Percentiles rank a stretch among this genome's conserved stretches.
These are phyloP conservation scores for Dromius quadrimaculatus DNA, from an alignment of 2,888 invertebrate genomes.

Conservation along the genomic window DNA sequence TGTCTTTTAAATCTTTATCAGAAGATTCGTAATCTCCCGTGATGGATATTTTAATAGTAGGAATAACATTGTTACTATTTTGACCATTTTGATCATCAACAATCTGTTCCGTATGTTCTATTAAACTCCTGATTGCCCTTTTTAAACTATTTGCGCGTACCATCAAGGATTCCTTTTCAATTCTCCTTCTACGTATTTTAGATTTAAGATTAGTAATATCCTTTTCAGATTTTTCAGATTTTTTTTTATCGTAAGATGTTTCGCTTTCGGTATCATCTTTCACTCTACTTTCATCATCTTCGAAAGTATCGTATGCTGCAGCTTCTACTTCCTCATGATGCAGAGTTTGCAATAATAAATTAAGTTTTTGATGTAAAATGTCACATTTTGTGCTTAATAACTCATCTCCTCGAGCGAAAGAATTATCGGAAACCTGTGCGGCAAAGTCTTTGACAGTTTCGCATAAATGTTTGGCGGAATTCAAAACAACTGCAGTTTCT, in stretches of 20 bases:
- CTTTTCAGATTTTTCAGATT: slow-evolving; percentile 65
- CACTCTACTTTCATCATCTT: slow-evolving; percentile 59
- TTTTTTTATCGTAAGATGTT: slow-evolving; percentile 64
- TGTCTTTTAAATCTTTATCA: slow-evolving; percentile 57
- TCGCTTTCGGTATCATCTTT: slow-evolving; percentile 63
- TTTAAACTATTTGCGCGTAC: slow-evolving; percentile 85
- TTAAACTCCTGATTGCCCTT: slow-evolving; percentile 82
- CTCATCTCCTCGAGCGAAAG: slow-evolving; percentile 71
- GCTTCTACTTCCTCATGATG: slow-evolving; percentile 74
- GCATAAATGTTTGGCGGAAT: slow-evolving; percentile 80
- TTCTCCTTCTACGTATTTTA: slow-evolving; percentile 61
- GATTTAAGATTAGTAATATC: slow-evolving; percentile 66
- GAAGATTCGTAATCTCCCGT: slow-evolving; percentile 61
- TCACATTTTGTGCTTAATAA: slow-evolving; percentile 77
- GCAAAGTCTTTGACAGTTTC: slow-evolving; percentile 85
- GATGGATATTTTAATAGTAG: slow-evolving; percentile 62
- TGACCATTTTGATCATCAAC: slow-evolving; percentile 72
- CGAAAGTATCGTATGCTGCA: slow-evolving; percentile 61
- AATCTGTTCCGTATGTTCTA: slow-evolving; percentile 82
- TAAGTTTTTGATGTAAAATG: slow-evolving; percentile 81
- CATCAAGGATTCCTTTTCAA: slow-evolving; percentile 71
- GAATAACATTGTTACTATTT: slow-evolving; percentile 59
- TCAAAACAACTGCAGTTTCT: slow-evolving; percentile 78
- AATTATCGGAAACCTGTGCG: slow-evolving; percentile 72
- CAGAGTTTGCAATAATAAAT: slow-evolving; percentile 78